Evolutionary conservation across 2,797 vertebrate species (phyloP), one percentile per base, ranked within the genome.

Genomic region (Taenioides sp.): DNA sequence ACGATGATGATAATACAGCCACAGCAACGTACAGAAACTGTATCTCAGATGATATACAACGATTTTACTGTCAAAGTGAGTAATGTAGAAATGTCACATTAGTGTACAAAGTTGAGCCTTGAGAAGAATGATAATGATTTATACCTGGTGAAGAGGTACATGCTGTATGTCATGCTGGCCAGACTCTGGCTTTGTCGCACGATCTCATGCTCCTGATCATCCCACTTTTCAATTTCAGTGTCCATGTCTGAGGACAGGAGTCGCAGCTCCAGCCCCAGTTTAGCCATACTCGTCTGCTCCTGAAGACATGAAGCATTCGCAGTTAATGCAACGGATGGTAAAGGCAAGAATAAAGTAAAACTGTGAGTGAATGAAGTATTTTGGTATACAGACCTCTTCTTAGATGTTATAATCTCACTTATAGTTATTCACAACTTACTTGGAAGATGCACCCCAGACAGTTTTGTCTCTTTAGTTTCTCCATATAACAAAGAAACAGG

Each of bases 91-190:
- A 27, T 40, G 50, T 18, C 71, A 70, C 43, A 49, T 37, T 70
- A 72, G 40, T 54, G 76, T 78, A 49, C 70, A 70, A 2, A 61
- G 58, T 22, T 58, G n/a, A 76, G 65, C 67, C 58, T 65, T 69
- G 54, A 76, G 66, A 75, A 37, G 18, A 84, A 72, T 59, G 43
- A 14, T 0, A 64, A 70, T 37, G 65, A 17, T 14, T 12, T 64
- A 54, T 55, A 99, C 98, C 98, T 98, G 87, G 96, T 98, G 88
- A 99, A 99, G 82, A 99, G 94, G 88, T 98, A 95, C 86, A 99
- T 96, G 81, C 94, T 97, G 88, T 98, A 97, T 16, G 96, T 96
- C 95, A 97, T 95, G 68, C 95, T 96, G 85, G 98, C 96, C 87
- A 99, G 92, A 85, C 93, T 95, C 90, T 97, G 95, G 65, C 95